These are phyloP conservation scores for Anthopleura xanthogrammica DNA, from an alignment of 92 coral and sea anemone species.

Conservation along the genomic window DNA sequence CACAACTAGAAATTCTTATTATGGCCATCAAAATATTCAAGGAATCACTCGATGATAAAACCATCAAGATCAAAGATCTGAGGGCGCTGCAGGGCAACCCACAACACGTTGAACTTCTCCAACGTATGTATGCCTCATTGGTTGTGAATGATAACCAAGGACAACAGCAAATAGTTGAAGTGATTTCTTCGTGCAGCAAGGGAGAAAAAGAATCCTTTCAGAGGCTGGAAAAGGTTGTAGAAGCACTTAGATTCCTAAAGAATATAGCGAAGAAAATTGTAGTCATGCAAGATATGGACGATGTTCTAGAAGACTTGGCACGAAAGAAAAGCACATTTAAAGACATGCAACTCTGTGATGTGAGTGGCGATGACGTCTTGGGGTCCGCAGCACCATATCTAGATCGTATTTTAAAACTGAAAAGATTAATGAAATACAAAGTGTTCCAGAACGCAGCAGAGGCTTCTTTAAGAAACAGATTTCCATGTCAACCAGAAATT, in stretches of 20 bases:
- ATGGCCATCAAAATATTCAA: not conserved
- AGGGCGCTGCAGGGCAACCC: not conserved
- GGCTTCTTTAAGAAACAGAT: not conserved
- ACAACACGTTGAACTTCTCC: not conserved
- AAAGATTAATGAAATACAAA: not conserved
- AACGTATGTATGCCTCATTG: too few species aligned
- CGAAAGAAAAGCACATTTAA: not conserved
- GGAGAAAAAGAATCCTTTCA: not conserved
- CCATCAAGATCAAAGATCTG: conserved; percentile 15
- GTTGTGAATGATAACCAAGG: not conserved
- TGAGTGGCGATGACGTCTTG: not conserved
- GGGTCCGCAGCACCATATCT: not conserved
- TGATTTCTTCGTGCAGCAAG: not conserved
- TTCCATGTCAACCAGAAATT: not conserved
- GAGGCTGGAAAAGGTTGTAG: not conserved
- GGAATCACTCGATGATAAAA: conserved; percentile 1
- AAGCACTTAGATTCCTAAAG: conserved; percentile 6
- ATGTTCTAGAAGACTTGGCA: not conserved
- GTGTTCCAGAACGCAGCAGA: conserved; percentile 18
- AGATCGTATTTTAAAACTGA: not conserved
- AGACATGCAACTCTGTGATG: not conserved
- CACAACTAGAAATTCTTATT: not conserved
- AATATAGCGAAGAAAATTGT: not conserved
- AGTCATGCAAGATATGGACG: not conserved
- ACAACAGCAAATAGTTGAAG: not conserved